phyloP scores from a whole-genome alignment of 2,888 invertebrate genomes.

The Tenthredo livida region DNA sequence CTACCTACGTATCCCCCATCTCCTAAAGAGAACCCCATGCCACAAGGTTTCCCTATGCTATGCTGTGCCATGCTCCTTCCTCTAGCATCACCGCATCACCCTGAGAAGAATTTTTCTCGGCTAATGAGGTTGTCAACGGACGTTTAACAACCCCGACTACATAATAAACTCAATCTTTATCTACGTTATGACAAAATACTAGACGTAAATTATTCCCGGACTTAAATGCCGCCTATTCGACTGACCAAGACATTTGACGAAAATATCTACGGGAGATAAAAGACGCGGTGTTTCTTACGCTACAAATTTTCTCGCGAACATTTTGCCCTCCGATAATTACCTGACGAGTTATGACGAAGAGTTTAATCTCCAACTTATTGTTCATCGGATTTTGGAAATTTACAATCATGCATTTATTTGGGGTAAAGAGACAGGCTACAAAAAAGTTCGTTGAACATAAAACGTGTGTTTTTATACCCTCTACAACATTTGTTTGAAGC shows the following conservation, averaged over 20 bases:
- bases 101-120: conserved; percentile 57
- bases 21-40: conserved; percentile 1
- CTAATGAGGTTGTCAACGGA: conserved; percentile 74
- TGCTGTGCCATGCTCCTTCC: neutral
- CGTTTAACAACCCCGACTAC: conserved; percentile 65
- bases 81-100: neutral
- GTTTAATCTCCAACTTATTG: neutral
- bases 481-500: neutral
- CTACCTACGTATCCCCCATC: conserved; percentile 30
- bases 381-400: neutral
- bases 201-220: no score
- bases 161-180: conserved; percentile 24
- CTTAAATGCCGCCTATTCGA: neutral
- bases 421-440: neutral
- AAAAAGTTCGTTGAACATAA: neutral
- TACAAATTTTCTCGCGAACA: neutral
- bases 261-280: neutral
- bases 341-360: neutral
- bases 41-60: neutral
- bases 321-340: neutral
- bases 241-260: neutral
- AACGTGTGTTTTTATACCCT: neutral
- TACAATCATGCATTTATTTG: neutral
- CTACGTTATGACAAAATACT: neutral
- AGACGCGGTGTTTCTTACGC: neutral